These are phyloP conservation scores for Sitodiplosis mosellana DNA, from an alignment of 1,140 invertebrate genomes.

Conservation along the genomic window DNA sequence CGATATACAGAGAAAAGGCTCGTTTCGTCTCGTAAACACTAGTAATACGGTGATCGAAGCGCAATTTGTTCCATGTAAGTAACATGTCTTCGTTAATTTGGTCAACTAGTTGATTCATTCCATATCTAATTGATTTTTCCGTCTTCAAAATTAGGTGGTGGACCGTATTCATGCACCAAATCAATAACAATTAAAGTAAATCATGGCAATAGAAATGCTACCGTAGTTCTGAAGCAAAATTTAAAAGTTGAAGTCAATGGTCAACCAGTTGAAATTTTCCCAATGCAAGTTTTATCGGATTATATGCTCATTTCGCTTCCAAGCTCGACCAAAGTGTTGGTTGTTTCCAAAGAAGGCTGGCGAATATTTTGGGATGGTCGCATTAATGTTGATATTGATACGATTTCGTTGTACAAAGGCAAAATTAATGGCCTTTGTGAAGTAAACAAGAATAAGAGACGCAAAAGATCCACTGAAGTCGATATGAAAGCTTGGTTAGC, in stretches of 20 bases:
- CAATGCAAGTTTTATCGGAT: constrained; percentile 34
- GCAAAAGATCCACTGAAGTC: constrained; percentile 74
- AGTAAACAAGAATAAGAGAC: constrained; percentile 60
- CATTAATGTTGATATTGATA: constrained; percentile 36
- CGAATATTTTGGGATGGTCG: constrained; percentile 70
- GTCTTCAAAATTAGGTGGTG: too few species aligned
- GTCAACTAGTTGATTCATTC: too few species aligned
- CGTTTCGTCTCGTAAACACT: constrained; percentile 56
- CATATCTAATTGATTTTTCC: constrained; percentile 44
- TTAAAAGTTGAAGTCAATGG: constrained; percentile 47
- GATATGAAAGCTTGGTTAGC: constrained; percentile 52
- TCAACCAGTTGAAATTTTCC: constrained; percentile 43
- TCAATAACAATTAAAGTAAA: constrained; percentile 44
- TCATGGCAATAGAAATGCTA: constrained; percentile 19
- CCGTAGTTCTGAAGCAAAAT: constrained; percentile 52
- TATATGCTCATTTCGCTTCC: constrained; percentile 41
- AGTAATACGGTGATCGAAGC: constrained; percentile 48
- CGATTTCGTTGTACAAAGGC: constrained; percentile 36
- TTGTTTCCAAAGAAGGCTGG: constrained; percentile 53
- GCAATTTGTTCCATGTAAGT: constrained; percentile 60
- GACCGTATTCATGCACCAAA: constrained; percentile 63
- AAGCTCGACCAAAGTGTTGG: constrained; percentile 43
- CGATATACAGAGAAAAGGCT: constrained; percentile 77
- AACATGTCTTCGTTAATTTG: too few species aligned
- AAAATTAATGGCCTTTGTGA: constrained; percentile 66